Percentiles rank a stretch among this genome's conserved stretches.
phyloP scores from a whole-genome alignment of 2,888 invertebrate species.

The Drosophila mulleri region DNA sequence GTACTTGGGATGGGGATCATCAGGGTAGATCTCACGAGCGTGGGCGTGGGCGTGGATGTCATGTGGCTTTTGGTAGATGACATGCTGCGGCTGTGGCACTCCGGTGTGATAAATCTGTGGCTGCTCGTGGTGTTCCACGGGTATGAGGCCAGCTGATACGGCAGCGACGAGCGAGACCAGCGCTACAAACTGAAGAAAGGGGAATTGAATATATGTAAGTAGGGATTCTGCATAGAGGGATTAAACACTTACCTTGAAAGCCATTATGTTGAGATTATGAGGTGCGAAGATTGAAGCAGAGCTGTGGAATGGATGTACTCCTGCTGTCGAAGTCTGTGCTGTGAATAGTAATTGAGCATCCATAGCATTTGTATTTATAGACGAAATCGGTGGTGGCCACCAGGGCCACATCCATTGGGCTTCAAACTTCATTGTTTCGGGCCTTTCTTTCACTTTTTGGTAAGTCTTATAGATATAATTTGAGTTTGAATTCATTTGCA shows the following conservation, averaged over 20 bases:
- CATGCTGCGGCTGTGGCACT: slow-evolving; percentile 61
- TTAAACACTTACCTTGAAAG: slow-evolving; percentile 77
- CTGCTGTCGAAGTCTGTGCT: slow-evolving; percentile 69
- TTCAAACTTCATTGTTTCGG: slow-evolving; percentile 47
- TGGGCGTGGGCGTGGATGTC: slow-evolving; percentile 63
- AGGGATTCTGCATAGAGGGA: background rate
- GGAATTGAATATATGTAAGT: background rate
- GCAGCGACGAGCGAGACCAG: slow-evolving; percentile 64
- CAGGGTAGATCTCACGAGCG: slow-evolving; percentile 74
- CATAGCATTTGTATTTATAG: slow-evolving; percentile 80
- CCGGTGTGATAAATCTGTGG: slow-evolving; percentile 48
- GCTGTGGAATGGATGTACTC: slow-evolving; percentile 68
- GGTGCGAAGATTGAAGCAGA: slow-evolving; percentile 36
- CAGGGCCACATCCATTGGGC: slow-evolving; percentile 36
- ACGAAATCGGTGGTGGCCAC: slow-evolving; percentile 40
- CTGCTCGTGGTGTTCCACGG: slow-evolving; percentile 72
- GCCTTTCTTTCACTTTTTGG: slow-evolving; percentile 78
- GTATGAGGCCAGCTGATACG: slow-evolving; percentile 74
- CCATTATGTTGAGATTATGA: slow-evolving; percentile 64
- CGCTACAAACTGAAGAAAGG: slow-evolving; percentile 63
- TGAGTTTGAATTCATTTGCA: slow-evolving; percentile 74
- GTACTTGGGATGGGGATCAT: slow-evolving; percentile 82
- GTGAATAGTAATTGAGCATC: slow-evolving; percentile 79
- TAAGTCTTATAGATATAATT: slow-evolving; percentile 59
- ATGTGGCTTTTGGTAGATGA: slow-evolving; percentile 73